Evolutionary conservation across 2,113 vertebrate species (phyloP), one percentile per base, ranked within the genome.

Genomic region (Esox niger): DNA sequence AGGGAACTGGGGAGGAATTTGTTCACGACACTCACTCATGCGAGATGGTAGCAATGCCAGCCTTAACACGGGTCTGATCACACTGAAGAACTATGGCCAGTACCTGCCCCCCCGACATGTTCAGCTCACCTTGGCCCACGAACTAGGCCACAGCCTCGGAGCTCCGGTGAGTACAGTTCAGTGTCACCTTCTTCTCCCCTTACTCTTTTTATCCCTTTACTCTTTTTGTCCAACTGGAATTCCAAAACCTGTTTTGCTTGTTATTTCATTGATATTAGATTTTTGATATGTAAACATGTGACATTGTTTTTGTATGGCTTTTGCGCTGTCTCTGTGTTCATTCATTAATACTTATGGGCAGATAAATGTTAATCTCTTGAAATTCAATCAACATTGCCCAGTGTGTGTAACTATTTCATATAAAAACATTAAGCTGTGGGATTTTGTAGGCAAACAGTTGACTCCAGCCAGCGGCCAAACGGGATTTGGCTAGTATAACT

Each of bases 81-180:
- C 93, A 0, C 71, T 94, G 72, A 91, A 93, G 87, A 93, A 91
- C 70, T 94, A 91, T 0, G 92, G 92, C 61, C 76, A 78, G 58
- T 86, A 89, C 64, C 80, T 93, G 27, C 89, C 91, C 1, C 47
- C 87, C 2, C 86, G 81, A 23, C 81, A 87, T 5, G 75, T 93
- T 66, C 91, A 93, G 64, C 80, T 94, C 56, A 92, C 91, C 21
- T 52, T 95, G 0, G 92, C 92, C 3, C 93, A 95, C 11, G 93
- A 95, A 63, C 79, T 95, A 11, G 92, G 92, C 2, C 94, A 95
- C 87, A 95, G 93, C 66, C 71, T 94, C 60, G 91, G 93, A 25
- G 79, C 93, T 4, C 86, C 88, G 31, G 93, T 95, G 55, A 92
- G 93, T 90, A 32, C 1, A 52, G 29, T 1, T 17, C 1, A 5